phyloP scores from a whole-genome alignment of 1,140 invertebrate species.

The Drosophila paulistorum region DNA sequence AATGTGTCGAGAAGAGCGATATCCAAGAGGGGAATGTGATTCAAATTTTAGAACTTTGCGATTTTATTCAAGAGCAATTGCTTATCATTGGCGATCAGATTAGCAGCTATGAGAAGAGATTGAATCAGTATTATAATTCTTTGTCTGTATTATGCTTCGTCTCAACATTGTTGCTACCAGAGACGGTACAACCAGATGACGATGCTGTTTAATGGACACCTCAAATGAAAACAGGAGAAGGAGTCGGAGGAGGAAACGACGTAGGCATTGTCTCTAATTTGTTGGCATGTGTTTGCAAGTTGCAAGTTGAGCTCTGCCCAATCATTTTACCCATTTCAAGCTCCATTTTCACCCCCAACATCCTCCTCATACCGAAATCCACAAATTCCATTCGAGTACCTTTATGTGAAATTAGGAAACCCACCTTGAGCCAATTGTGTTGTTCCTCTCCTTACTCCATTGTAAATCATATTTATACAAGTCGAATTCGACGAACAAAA shows the following conservation, averaged over 20 bases:
- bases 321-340: background rate
- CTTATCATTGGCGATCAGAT: constrained; percentile 28
- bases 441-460: background rate
- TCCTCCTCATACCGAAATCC: background rate
- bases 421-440: constrained; percentile 38
- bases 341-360: background rate
- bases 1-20: background rate
- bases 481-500: constrained; percentile 24
- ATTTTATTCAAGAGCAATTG: constrained; percentile 41
- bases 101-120: constrained; percentile 25
- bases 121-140: background rate
- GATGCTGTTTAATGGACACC: constrained; percentile 30
- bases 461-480: constrained; percentile 49
- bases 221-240: background rate
- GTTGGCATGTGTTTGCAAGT: constrained; percentile 35
- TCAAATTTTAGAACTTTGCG: constrained; percentile 31
- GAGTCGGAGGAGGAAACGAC: no score
- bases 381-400: constrained; percentile 1
- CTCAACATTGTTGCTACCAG: constrained; percentile 16
- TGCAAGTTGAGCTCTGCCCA: constrained; percentile 16
- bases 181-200: background rate
- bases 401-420: background rate
- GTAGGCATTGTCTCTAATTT: constrained; percentile 8
- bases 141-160: background rate
- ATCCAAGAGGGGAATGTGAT: constrained; percentile 20